Percentiles rank a stretch among this genome's conserved stretches.
These are phyloP conservation scores for Marmota monax DNA, from an alignment of 2,113 vertebrate species.

Conservation along the genomic window DNA sequence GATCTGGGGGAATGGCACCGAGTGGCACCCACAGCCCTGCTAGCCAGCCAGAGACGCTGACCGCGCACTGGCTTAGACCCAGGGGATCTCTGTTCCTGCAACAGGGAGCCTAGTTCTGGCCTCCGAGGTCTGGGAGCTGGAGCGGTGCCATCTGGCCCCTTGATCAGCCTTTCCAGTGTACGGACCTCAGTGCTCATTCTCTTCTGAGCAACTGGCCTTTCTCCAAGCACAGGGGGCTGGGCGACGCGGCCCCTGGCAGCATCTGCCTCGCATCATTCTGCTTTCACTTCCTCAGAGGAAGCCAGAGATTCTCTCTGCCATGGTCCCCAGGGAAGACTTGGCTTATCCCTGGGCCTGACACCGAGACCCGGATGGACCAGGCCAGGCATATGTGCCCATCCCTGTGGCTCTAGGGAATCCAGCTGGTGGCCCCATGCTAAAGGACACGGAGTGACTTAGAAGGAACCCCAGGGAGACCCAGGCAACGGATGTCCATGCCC, in stretches of 20 bases:
- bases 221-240: not conserved
- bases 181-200: not conserved
- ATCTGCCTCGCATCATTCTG: not conserved
- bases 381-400: not conserved
- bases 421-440: fast-evolving
- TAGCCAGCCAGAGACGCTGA: not conserved
- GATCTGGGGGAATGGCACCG: not conserved
- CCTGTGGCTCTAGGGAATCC: not conserved
- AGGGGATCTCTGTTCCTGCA: not conserved
- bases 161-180: not conserved
- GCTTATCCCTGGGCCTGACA: not conserved
- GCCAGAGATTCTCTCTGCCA: not conserved
- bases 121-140: not conserved
- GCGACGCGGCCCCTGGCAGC: fast-evolving
- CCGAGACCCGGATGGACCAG: not conserved
- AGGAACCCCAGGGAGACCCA: too few species aligned
- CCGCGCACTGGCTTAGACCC: not conserved
- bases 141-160: not conserved
- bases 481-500: fast-evolving
- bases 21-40: not conserved
- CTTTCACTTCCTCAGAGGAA: not conserved
- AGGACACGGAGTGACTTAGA: not conserved
- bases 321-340: not conserved
- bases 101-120: not conserved
- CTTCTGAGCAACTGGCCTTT: not conserved